phyloP scores from a whole-genome alignment of 2,888 invertebrate species.

The Drosophila falleni region DNA sequence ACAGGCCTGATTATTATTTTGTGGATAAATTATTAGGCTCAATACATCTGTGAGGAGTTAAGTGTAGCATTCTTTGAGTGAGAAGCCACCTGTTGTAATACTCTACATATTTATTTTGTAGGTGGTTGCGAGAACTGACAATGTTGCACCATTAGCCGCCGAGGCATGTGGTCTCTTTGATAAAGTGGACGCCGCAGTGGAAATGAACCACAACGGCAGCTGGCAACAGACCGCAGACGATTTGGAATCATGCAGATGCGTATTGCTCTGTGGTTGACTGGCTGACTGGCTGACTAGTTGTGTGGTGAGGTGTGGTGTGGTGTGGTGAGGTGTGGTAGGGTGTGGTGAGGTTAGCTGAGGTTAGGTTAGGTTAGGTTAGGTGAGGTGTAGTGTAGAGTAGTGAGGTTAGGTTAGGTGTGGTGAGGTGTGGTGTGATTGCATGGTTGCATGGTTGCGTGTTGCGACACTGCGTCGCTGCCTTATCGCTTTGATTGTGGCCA shows the following conservation, averaged over 20 bases:
- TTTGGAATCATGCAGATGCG: conserved; percentile 46
- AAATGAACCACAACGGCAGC: conserved; percentile 34
- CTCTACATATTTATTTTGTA: too few relatives aligned
- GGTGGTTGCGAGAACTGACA: too few relatives aligned
- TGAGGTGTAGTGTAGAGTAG: conserved; percentile 2
- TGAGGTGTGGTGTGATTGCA: conserved; percentile 11
- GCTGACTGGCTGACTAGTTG: conserved; percentile 26
- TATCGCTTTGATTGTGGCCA: conserved; percentile 18
- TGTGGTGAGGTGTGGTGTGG: conserved; percentile 18
- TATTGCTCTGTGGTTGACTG: conserved; percentile 38
- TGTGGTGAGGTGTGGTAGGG: neutral
- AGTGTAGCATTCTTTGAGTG: neutral
- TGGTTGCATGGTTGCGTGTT: conserved; percentile 3
- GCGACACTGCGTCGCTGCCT: conserved; percentile 2
- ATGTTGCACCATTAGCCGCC: neutral
- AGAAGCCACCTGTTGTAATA: conserved; percentile 8
- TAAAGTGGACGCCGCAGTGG: conserved; percentile 25
- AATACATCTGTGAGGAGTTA: neutral
- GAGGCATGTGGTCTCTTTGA: conserved; percentile 26
- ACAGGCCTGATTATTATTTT: conserved; percentile 1
- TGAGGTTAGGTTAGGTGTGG: too few relatives aligned
- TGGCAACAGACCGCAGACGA: conserved; percentile 43
- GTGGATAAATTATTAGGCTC: neutral
- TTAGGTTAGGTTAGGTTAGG: too few relatives aligned
- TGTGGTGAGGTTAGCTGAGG: too few relatives aligned